Evolutionary conservation across 2,888 invertebrate genomes (phyloP).

Genomic region (Noctua fimbriata): DNA sequence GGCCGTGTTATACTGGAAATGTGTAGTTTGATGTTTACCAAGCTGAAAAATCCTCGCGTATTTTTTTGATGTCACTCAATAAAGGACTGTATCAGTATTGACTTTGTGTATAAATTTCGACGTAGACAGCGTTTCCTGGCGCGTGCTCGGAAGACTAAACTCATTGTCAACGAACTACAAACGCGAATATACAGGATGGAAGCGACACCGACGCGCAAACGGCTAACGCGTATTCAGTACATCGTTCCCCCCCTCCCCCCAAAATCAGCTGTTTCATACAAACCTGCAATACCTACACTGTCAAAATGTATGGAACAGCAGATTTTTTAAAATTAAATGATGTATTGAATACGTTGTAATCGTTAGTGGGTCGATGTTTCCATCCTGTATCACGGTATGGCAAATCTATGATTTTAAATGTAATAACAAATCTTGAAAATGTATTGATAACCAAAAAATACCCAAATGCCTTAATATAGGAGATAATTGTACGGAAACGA

Average conservation of each 20-base stretch:
- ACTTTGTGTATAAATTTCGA: not conserved
- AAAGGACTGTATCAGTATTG: not conserved
- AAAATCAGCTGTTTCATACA: not conserved
- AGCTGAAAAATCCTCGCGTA: not conserved
- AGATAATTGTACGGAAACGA: constrained; percentile 39
- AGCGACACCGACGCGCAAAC: too few relatives aligned
- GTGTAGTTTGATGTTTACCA: too few relatives aligned
- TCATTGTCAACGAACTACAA: not conserved
- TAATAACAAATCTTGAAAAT: constrained; percentile 34
- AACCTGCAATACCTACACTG: not conserved
- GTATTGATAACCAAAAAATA: constrained; percentile 46
- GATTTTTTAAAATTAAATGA: not conserved
- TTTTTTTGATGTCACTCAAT: not conserved
- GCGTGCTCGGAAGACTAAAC: too few relatives aligned
- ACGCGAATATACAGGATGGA: too few relatives aligned
- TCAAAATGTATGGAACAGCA: not conserved
- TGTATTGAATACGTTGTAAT: not conserved
- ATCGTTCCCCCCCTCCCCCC: not conserved
- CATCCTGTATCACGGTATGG: not conserved
- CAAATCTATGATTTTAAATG: not conserved
- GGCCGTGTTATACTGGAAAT: too few relatives aligned
- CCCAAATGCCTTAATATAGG: constrained; percentile 60
- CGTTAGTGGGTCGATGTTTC: not conserved
- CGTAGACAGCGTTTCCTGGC: too few relatives aligned
- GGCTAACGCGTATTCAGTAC: not conserved